Base-by-base conservation (phyloP, 2,888 invertebrate genomes). In the Iselma pallidipennis region DNA sequence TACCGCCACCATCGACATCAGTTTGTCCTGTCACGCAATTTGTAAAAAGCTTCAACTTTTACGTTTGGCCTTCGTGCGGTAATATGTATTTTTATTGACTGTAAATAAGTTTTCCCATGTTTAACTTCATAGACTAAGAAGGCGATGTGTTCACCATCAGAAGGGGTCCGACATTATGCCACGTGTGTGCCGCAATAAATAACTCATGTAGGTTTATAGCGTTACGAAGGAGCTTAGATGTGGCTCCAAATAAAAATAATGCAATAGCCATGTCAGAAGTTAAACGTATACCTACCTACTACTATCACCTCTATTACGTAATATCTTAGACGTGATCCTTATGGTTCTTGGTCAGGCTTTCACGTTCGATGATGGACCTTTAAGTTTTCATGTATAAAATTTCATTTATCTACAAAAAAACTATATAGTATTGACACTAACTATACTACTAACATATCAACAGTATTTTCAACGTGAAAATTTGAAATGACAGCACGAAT, bases 201-300 rank as follows among this genome's bases (percentile, higher is more conserved):
- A 75, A 74, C 71, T 73, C 73, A 70, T 66, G 69, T 66, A 67
- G 71, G 71, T 73, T 75, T 75, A 75, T 69, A 64, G 70, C 69
- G 58, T 59, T 63, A 66, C 66, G 64, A 64, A 63, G 72, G 71
- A 68, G 21, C 16, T 6, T 37, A 37, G 37, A 6, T 42, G 42
- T 16, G 42, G 2, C 66, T 56, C 68, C 69, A 66, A 74, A 74
- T 75, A 75, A 75, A 75, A 75, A 74, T 74, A 75, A 75, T 75
- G 75, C 74, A 73, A 73, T 74, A 74, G 72, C 73, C 69, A 64
- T 73, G 74, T 75, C 69, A 69, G 68, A 65, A 67, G 69, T 71
- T 68, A 68, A 71, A 71, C 69, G 68, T 37, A 16, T 12, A 16
- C 16, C 14, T 68, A n/a, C n/a, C n/a, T n/a, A n/a, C n/a, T n/a